These are phyloP conservation scores for Archips xylosteana DNA, from an alignment of 2,888 invertebrate genomes.

Conservation along the genomic window DNA sequence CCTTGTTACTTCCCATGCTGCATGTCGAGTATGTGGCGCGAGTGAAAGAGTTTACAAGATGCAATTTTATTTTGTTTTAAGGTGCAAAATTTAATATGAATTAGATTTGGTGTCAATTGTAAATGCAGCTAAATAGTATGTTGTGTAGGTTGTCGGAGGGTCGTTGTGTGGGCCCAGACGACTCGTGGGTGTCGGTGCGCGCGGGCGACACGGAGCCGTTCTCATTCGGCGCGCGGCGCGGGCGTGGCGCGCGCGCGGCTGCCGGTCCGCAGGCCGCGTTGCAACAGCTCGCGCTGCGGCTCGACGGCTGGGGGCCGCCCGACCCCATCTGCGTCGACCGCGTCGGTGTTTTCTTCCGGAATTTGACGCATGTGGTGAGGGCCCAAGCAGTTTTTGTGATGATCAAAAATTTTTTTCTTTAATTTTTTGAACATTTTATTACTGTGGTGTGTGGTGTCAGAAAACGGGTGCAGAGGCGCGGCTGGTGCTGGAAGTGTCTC, in stretches of 20 bases:
- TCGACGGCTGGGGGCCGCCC: slow-evolving; percentile 95
- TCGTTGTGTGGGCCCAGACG: slow-evolving; percentile 69
- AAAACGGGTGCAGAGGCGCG: slow-evolving; percentile 87
- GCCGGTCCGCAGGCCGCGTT: slow-evolving; percentile 92
- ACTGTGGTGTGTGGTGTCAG: slow-evolving; percentile 49
- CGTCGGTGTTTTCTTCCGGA: slow-evolving; percentile 97
- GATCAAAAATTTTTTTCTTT: no score
- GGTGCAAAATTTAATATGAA: no score
- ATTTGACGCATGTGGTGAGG: slow-evolving; percentile 65
- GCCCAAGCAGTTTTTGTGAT: no score
- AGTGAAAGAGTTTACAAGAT: no score
- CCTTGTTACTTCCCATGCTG: no score
- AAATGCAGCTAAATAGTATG: neutral
- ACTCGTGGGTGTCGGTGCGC: slow-evolving; percentile 90
- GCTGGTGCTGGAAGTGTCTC: slow-evolving; percentile 95
- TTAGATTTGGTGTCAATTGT: no score
- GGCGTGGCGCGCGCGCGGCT: slow-evolving; percentile 89
- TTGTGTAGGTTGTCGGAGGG: slow-evolving; percentile 57
- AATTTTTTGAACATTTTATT: no score
- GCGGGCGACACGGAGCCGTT: slow-evolving; percentile 93
- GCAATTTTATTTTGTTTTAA: no score
- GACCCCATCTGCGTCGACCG: slow-evolving; percentile 97
- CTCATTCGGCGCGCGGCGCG: slow-evolving; percentile 91
- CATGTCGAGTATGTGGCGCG: no score
- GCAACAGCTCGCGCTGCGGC: slow-evolving; percentile 95